phyloP scores from a whole-genome alignment of 37 sponge, comb jelly and placozoan genomes.

The Amphimedon queenslandica region DNA sequence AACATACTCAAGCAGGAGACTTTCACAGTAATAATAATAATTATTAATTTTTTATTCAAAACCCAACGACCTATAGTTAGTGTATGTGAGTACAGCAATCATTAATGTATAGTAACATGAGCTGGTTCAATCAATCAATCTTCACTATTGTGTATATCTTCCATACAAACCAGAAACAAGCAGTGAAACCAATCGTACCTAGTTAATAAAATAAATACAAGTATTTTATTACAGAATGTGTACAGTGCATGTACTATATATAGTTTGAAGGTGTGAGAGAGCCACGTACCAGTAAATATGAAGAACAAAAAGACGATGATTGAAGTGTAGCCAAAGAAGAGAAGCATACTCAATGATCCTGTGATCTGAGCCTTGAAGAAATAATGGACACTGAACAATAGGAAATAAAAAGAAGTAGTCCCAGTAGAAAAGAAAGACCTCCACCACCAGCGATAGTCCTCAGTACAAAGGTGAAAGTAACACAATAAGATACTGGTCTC shows the following conservation, averaged over 20 bases:
- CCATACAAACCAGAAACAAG: slow-evolving; percentile 83
- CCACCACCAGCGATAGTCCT: slow-evolving; percentile 99
- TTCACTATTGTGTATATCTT: slow-evolving; percentile 97
- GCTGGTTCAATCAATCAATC: slow-evolving; percentile 91
- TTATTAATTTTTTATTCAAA: too few species aligned
- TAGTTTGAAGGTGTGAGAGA: background rate
- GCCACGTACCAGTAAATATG: slow-evolving; percentile 75
- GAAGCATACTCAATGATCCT: slow-evolving; percentile 69
- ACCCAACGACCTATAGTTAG: too few species aligned
- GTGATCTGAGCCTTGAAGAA: slow-evolving; percentile 80
- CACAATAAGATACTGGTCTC: slow-evolving; percentile 93
- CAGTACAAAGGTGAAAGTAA: slow-evolving; percentile 99
- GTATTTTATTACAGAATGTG: background rate
- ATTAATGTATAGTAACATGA: too few species aligned
- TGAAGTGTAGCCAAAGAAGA: slow-evolving; percentile 96
- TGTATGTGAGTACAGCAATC: too few species aligned
- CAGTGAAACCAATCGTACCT: slow-evolving; percentile 91
- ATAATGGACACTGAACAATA: slow-evolving; percentile 89
- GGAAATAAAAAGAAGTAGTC: slow-evolving; percentile 74
- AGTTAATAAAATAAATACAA: slow-evolving; percentile 3
- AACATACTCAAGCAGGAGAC: too few species aligned
- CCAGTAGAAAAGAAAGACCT: slow-evolving; percentile 92
- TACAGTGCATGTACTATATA: too few species aligned
- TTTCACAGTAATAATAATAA: too few species aligned
- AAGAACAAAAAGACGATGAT: slow-evolving; percentile 88